Evolutionary conservation across 2,113 vertebrate genomes (phyloP), one percentile per base, ranked within the genome.

Genomic region (Coreoperca whiteheadi): DNA sequence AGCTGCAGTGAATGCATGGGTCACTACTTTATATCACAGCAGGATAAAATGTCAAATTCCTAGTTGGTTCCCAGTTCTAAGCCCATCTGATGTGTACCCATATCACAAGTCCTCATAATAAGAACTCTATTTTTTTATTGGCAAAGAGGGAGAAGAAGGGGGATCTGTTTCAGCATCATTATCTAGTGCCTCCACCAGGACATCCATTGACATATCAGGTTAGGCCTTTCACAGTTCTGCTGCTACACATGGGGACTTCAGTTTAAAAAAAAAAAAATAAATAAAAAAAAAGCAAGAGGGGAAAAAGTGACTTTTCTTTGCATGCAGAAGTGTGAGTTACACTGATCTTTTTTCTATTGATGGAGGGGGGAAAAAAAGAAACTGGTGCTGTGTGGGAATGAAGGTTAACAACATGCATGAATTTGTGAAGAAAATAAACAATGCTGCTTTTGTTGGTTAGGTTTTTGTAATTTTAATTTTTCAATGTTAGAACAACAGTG

Each of bases 341-440:
- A 76, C 89, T 75, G 84, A 89, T 89, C 82, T 89, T 79, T 94
- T 93, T 83, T 88, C 84, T 88, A 88, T 89, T 74, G 80, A 88
- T 85, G 84, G 79, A 92, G 83, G 77, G 85, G 83, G 76, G 85
- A 73, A 81, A 82, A 81, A 87, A 87, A 37, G 21, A 88, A 90
- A 88, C 83, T 87, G 93, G 92, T 94, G 93, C 91, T 92, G 92
- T 92, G 92, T 86, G 87, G 86, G 85, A 91, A 89, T 89, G 86
- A 94, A 94, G 91, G 87, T 90, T 88, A 92, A 91, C 90, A 94
- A 94, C 93, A 87, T 95, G 95, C 94, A 95, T 95, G 93, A 93
- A 89, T 91, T 95, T 94, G 89, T 95, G 86, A 91, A 90, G 82
- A 94, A 90, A 92, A 88, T 75, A 87, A 90, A 85, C 84, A 87